Conservation (phyloP, 2,888 invertebrate species). For the Rugalucina vietnamica region DNA sequence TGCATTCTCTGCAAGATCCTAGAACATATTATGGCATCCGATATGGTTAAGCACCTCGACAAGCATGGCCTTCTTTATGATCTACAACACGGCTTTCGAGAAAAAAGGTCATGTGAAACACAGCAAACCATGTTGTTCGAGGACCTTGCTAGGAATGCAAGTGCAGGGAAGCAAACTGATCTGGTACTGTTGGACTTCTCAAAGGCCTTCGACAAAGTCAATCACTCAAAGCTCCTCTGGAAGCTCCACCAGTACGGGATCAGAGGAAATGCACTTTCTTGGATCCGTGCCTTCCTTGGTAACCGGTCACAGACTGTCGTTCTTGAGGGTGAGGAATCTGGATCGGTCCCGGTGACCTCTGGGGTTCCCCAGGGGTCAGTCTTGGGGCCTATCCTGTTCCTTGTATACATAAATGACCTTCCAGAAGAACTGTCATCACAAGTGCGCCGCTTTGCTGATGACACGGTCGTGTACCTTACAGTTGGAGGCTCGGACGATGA, state of each 20-base stretch:
- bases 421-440: not conserved
- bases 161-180: not conserved
- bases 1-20: constrained; percentile 12
- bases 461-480: not conserved
- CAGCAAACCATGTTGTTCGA: not conserved
- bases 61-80: not conserved
- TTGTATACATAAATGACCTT: not conserved
- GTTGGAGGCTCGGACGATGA: not conserved
- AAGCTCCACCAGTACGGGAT: not conserved
- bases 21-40: not conserved
- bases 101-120: constrained; percentile 12
- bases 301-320: not conserved
- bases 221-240: not conserved
- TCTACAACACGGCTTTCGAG: constrained; percentile 5
- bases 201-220: constrained; percentile 11
- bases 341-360: too few relatives aligned
- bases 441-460: not conserved
- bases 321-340: too few relatives aligned
- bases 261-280: not conserved
- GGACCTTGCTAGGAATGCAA: not conserved
- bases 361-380: not conserved
- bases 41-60: not conserved
- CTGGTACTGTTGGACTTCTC: constrained; percentile 1
- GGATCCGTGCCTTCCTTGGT: not conserved
- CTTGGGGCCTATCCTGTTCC: not conserved